Percentiles rank a stretch among this genome's conserved stretches.
Conservation (phyloP, 2,113 vertebrate genomes). For the Porphyrio hochstetteri region DNA sequence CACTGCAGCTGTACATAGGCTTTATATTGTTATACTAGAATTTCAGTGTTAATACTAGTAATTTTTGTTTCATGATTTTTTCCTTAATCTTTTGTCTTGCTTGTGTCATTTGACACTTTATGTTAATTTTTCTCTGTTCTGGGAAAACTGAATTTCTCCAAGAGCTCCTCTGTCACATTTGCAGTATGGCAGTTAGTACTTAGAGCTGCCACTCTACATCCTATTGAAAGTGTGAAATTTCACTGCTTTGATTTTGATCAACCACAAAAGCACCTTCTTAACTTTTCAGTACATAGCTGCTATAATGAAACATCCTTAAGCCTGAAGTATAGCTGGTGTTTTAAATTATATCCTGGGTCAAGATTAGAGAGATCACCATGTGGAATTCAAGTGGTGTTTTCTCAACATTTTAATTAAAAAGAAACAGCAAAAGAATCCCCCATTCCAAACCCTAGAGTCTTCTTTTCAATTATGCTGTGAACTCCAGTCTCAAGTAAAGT, state of each 20-base stretch:
- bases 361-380: neutral
- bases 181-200: neutral
- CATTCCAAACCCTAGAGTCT: neutral
- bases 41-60: neutral
- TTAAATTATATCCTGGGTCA: neutral
- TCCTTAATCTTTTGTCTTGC: neutral
- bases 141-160: neutral
- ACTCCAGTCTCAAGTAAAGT: neutral
- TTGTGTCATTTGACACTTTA: neutral
- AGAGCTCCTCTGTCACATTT: neutral
- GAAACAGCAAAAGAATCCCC: neutral
- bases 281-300: neutral
- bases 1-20: neutral
- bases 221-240: neutral
- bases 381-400: neutral
- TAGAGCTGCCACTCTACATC: neutral
- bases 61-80: neutral
- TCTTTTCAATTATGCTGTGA: neutral
- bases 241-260: neutral
- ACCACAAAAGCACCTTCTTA: neutral
- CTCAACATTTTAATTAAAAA: neutral
- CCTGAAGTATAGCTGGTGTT: neutral
- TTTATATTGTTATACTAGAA: neutral
- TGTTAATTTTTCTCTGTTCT: neutral
- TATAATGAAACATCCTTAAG: neutral